Percentiles rank a stretch among this genome's conserved stretches.
phyloP scores from a whole-genome alignment of 2,888 invertebrate species.

The Aleiodes testaceus region DNA sequence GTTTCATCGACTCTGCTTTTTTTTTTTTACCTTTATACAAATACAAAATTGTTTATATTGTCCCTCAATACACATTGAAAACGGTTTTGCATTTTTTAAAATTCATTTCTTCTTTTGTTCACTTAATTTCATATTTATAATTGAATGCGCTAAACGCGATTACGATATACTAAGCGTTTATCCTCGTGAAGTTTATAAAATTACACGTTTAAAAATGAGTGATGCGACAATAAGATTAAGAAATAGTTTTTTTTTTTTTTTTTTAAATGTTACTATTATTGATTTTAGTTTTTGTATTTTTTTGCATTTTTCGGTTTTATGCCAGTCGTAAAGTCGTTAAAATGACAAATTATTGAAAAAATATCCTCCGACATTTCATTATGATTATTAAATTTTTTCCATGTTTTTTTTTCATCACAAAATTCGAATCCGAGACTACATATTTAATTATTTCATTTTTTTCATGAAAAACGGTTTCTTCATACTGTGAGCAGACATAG shows the following conservation, averaged over 20 bases:
- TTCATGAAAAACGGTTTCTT: not conserved
- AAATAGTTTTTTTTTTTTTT: slow-evolving; percentile 30
- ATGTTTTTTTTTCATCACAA: slow-evolving; percentile 26
- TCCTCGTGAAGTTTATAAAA: slow-evolving; percentile 57
- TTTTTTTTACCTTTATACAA: slow-evolving; percentile 65
- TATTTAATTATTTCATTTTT: not conserved
- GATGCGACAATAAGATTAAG: slow-evolving; percentile 47
- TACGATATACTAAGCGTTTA: slow-evolving; percentile 42
- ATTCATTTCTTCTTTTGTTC: slow-evolving; percentile 21
- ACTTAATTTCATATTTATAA: slow-evolving; percentile 42
- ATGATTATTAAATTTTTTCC: slow-evolving; percentile 8
- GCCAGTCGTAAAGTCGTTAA: slow-evolving; percentile 41
- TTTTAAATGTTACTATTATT: slow-evolving; percentile 42
- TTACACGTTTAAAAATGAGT: slow-evolving; percentile 59
- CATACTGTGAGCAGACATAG: slow-evolving; percentile 15
- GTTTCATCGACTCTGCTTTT: slow-evolving; percentile 4
- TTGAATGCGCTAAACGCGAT: slow-evolving; percentile 40
- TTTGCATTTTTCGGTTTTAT: slow-evolving; percentile 29
- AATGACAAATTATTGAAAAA: slow-evolving; percentile 48
- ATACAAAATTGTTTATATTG: slow-evolving; percentile 71
- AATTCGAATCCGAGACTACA: slow-evolving; percentile 26
- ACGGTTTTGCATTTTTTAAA: slow-evolving; percentile 46
- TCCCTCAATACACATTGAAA: slow-evolving; percentile 67
- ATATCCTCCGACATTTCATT: slow-evolving; percentile 39
- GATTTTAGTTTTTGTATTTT: slow-evolving; percentile 34